Conservation (phyloP, 2,797 vertebrate species). For the Epinephelus awoara region DNA sequence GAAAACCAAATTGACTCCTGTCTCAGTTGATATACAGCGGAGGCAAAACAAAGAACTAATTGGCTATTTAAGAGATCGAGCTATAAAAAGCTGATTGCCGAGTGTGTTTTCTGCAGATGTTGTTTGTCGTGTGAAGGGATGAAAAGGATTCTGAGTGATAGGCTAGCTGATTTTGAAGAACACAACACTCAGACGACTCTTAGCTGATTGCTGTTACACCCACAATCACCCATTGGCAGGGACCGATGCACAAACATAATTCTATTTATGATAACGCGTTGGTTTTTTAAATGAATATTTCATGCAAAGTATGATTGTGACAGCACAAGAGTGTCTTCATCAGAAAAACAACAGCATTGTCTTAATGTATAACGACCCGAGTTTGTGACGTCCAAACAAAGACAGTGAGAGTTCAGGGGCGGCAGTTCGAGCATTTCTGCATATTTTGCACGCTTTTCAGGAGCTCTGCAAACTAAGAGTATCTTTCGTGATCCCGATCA, state of each 20-base stretch:
- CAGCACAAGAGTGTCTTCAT: background rate
- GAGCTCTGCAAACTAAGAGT: too few species aligned
- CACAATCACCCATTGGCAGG: slow-evolving; percentile 49
- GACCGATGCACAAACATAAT: slow-evolving; percentile 10
- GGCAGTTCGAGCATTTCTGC: background rate
- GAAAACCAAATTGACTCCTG: slow-evolving; percentile 68
- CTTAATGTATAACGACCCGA: background rate
- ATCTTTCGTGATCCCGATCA: background rate
- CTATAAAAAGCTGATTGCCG: slow-evolving; percentile 77
- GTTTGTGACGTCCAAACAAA: background rate
- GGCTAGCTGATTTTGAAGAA: slow-evolving; percentile 71
- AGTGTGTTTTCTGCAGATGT: slow-evolving; percentile 69
- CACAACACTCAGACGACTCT: slow-evolving; percentile 53
- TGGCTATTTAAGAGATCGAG: slow-evolving; percentile 68
- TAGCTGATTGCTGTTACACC: slow-evolving; percentile 68
- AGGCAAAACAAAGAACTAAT: slow-evolving; percentile 77
- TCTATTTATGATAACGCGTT: slow-evolving; percentile 28
- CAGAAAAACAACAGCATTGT: slow-evolving; percentile 5
- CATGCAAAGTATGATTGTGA: slow-evolving; percentile 16
- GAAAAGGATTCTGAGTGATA: slow-evolving; percentile 55
- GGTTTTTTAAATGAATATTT: background rate
- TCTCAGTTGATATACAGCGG: slow-evolving; percentile 48
- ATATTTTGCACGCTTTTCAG: background rate
- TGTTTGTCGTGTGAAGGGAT: slow-evolving; percentile 71
- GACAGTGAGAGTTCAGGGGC: too few species aligned